Percentiles rank a stretch among this genome's conserved stretches.
These are phyloP conservation scores for Branchellion lobata DNA, from an alignment of 2,888 invertebrate species.

Conservation along the genomic window DNA sequence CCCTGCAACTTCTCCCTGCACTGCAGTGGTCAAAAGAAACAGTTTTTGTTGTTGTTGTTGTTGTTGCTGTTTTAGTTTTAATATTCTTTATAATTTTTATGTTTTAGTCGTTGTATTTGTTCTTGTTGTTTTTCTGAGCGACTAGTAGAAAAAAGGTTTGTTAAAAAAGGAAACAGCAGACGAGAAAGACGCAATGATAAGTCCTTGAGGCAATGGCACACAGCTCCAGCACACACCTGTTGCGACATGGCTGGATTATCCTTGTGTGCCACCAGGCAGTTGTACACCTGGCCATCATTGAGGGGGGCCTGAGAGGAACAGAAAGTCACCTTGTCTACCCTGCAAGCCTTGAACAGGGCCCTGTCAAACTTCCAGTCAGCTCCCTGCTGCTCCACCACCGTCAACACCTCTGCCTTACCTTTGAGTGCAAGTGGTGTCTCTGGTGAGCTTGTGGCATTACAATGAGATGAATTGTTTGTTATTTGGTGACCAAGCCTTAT, in stretches of 20 bases:
- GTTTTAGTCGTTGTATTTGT: background rate
- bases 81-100: no score
- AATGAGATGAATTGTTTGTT: no score
- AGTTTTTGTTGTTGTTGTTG: background rate
- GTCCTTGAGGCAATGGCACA: no score
- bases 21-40: conserved; percentile 53
- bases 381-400: conserved; percentile 84
- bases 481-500: no score
- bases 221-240: no score
- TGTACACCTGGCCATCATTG: conserved; percentile 80
- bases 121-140: background rate
- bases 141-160: no score
- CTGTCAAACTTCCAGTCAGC: conserved; percentile 84
- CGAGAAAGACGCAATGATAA: no score
- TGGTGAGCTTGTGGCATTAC: no score
- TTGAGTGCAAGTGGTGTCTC: no score
- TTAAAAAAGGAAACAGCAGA: no score
- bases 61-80: background rate
- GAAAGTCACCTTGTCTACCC: conserved; percentile 73
- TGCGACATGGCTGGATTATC: conserved; percentile 69
- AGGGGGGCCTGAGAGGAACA: conserved; percentile 74
- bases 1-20: conserved; percentile 82
- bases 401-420: conserved; percentile 78
- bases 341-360: conserved; percentile 84
- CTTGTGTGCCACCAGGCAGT: conserved; percentile 83